These are phyloP conservation scores for Passer montanus DNA, from an alignment of 2,113 vertebrate genomes.

Conservation along the genomic window DNA sequence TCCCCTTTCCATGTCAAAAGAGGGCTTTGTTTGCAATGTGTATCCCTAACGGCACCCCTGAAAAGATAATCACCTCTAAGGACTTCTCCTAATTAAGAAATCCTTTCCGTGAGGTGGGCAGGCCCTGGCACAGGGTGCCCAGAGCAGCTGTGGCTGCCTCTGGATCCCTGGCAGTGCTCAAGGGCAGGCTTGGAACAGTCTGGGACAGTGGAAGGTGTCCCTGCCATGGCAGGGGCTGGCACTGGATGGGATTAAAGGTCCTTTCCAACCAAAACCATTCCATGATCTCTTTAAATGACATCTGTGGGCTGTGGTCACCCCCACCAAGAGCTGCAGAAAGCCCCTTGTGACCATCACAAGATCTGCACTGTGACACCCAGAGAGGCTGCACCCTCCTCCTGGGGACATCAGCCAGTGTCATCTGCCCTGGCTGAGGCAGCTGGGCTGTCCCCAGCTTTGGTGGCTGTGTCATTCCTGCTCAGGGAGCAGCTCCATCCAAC, in stretches of 20 bases:
- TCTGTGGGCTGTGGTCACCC: background rate
- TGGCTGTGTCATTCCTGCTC: background rate
- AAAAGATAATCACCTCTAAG: background rate
- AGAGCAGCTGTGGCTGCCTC: background rate
- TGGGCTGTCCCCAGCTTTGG: background rate
- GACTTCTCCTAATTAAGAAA: background rate
- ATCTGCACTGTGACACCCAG: background rate
- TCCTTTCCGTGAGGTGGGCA: background rate
- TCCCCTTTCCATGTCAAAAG: background rate
- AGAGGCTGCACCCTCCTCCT: accelerated
- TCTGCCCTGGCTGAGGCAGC: accelerated
- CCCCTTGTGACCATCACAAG: accelerated
- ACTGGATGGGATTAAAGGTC: background rate
- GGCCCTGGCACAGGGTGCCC: background rate
- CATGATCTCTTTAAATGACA: accelerated
- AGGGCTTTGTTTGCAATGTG: background rate
- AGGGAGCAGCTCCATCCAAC: background rate
- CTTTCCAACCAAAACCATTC: background rate
- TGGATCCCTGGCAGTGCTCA: background rate
- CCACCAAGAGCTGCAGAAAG: background rate
- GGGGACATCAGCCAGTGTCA: background rate
- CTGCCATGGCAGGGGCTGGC: background rate
- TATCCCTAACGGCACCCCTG: background rate
- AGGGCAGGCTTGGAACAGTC: background rate
- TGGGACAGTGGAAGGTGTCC: background rate